phyloP scores from a whole-genome alignment of 2,888 invertebrate species.

The Nymphalis urticae region DNA sequence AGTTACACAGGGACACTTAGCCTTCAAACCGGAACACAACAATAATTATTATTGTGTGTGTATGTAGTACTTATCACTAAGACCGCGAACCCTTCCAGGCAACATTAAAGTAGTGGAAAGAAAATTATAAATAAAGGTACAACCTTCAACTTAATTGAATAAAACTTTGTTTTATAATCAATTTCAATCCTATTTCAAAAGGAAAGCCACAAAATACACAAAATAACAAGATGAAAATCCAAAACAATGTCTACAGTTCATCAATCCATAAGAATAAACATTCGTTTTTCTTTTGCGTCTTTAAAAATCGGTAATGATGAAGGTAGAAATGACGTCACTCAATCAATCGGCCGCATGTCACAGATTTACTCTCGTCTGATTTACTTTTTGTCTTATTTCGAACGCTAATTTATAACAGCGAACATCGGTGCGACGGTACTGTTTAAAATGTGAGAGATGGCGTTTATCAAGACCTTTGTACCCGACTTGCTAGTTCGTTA shows the following conservation, averaged over 20 bases:
- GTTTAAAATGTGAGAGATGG: constrained; percentile 31
- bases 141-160: too few relatives aligned
- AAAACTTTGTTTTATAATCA: too few relatives aligned
- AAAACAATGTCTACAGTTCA: background rate
- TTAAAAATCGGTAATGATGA: constrained; percentile 28
- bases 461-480: background rate
- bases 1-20: too few relatives aligned
- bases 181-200: too few relatives aligned
- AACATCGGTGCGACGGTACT: constrained; percentile 52
- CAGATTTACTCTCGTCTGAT: constrained; percentile 32
- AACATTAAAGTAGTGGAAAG: too few relatives aligned
- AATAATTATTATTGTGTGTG: too few relatives aligned
- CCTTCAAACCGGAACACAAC: too few relatives aligned
- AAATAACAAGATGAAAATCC: background rate
- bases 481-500: too few relatives aligned
- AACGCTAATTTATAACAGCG: constrained; percentile 64
- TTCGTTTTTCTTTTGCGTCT: background rate
- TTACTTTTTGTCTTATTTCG: constrained; percentile 58
- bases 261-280: background rate
- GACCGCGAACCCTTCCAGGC: too few relatives aligned
- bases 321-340: constrained; percentile 40
- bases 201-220: background rate
- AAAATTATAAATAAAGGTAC: too few relatives aligned
- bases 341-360: constrained; percentile 48
- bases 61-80: too few relatives aligned